These are phyloP conservation scores for Siniperca undulata DNA, from an alignment of 2,797 vertebrate genomes.

Conservation along the genomic window DNA sequence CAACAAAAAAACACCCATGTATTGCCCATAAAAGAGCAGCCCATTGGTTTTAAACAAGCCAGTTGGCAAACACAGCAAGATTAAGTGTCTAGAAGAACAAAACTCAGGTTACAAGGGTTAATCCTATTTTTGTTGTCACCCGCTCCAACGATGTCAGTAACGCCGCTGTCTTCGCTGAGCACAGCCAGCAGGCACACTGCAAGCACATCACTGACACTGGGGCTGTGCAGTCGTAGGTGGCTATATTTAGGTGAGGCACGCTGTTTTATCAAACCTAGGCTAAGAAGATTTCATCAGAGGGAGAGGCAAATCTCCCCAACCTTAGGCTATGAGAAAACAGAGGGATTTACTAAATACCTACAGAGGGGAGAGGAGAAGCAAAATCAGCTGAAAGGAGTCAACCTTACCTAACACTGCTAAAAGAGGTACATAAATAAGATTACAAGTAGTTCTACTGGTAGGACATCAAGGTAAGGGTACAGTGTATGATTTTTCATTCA, in stretches of 20 bases:
- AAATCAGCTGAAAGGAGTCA: slow-evolving; percentile 60
- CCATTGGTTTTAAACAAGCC: slow-evolving; percentile 48
- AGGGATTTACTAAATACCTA: slow-evolving; percentile 71
- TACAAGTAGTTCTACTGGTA: slow-evolving; percentile 55
- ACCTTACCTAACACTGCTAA: slow-evolving; percentile 55
- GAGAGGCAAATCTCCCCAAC: slow-evolving; percentile 76
- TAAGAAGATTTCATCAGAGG: slow-evolving; percentile 78
- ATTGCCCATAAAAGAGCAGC: slow-evolving; percentile 28
- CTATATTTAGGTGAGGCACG: slow-evolving; percentile 77
- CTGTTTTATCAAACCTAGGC: slow-evolving; percentile 74
- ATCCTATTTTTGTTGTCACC: slow-evolving; percentile 81
- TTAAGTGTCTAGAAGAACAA: slow-evolving; percentile 51
- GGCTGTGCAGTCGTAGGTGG: slow-evolving; percentile 69
- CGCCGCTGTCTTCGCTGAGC: slow-evolving; percentile 68
- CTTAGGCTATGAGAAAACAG: slow-evolving; percentile 63
- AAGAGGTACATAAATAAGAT: slow-evolving; percentile 68
- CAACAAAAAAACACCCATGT: neutral
- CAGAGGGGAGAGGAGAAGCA: slow-evolving; percentile 46
- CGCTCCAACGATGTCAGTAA: slow-evolving; percentile 76
- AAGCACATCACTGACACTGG: slow-evolving; percentile 73
- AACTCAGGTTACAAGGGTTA: slow-evolving; percentile 77
- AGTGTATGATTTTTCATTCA: slow-evolving; percentile 47
- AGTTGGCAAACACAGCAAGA: slow-evolving; percentile 56
- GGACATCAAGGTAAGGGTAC: slow-evolving; percentile 45
- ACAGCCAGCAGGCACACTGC: slow-evolving; percentile 73